Conservation (phyloP, 2,113 vertebrate species). For the Mesocricetus auratus region DNA sequence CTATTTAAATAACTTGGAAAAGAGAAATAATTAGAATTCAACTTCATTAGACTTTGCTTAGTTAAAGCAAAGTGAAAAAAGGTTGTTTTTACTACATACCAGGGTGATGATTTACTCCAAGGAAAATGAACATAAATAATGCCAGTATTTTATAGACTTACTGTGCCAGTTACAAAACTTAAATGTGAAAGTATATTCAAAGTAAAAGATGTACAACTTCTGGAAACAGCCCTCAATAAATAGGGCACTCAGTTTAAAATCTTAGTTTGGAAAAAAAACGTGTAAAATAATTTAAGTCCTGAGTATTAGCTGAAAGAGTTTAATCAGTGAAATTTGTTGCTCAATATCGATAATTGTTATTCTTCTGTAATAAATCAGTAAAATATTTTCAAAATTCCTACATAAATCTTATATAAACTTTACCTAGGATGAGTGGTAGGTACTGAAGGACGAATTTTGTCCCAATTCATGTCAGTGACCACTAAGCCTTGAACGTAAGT, state of each 20-base stretch:
- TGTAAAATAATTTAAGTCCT: conserved; percentile 5
- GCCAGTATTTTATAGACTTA: conserved; percentile 28
- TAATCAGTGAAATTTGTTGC: not conserved
- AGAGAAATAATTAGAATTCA: conserved; percentile 76
- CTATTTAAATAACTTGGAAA: conserved; percentile 69
- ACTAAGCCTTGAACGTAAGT: not conserved
- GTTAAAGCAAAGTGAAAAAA: conserved; percentile 67
- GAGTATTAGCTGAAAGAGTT: not conserved
- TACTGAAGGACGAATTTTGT: not conserved
- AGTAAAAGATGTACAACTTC: not conserved
- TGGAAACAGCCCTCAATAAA: conserved; percentile 5
- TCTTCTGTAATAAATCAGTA: conserved; percentile 5
- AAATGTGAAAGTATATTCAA: conserved; percentile 45
- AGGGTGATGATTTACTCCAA: conserved; percentile 33
- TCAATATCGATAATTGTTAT: not conserved
- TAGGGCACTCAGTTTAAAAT: conserved; percentile 42
- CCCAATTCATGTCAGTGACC: not conserved
- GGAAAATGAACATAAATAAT: conserved; percentile 40
- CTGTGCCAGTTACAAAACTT: not conserved
- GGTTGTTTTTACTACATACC: conserved; percentile 59
- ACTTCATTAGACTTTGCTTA: conserved; percentile 66
- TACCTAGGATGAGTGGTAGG: not conserved
- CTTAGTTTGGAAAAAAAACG: conserved; percentile 54
- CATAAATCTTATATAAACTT: not conserved
- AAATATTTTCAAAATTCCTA: conserved; percentile 37